Conservation (phyloP, 92 coral and sea anemone species). For the Heliopora coerulea region DNA sequence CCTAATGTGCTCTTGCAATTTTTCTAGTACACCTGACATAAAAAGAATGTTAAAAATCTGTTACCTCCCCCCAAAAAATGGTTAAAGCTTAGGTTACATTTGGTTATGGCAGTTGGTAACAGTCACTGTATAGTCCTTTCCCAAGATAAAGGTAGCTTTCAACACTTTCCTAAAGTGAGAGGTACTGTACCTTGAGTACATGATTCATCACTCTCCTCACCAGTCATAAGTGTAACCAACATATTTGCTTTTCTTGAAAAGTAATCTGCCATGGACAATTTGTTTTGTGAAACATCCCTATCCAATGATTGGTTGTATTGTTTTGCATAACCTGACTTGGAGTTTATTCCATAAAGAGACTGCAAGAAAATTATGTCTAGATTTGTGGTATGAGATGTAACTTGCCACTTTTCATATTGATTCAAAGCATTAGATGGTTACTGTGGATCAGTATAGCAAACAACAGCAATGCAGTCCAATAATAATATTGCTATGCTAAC, state of each 20-base stretch:
- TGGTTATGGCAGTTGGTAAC: too few relatives aligned
- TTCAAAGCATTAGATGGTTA: too few relatives aligned
- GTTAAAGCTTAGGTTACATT: too few relatives aligned
- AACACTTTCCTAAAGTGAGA: neutral
- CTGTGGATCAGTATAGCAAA: too few relatives aligned
- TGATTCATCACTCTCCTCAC: conserved; percentile 88
- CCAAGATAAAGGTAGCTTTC: too few relatives aligned
- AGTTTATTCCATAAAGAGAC: conserved; percentile 89
- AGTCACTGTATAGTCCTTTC: too few relatives aligned
- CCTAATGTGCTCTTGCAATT: conserved; percentile 67
- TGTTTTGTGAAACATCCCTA: conserved; percentile 75
- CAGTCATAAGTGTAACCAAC: conserved; percentile 90
- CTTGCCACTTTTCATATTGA: too few relatives aligned
- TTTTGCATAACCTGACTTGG: conserved; percentile 73
- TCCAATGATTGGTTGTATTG: conserved; percentile 76
- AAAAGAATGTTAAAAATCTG: neutral
- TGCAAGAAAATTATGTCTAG: conserved; percentile 13
- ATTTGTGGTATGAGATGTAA: neutral
- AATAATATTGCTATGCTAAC: neutral
- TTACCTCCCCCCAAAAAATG: too few relatives aligned
- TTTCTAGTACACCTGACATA: conserved; percentile 69
- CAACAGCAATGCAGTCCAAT: too few relatives aligned
- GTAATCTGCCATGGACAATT: conserved; percentile 89
- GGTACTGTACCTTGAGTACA: conserved; percentile 73
- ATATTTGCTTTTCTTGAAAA: conserved; percentile 92